A percentile compares a stretch with the other conserved stretches of the same genome.
Conservation (phyloP, 2,797 vertebrate species). For the Acrossocheilus wenchowensis region DNA sequence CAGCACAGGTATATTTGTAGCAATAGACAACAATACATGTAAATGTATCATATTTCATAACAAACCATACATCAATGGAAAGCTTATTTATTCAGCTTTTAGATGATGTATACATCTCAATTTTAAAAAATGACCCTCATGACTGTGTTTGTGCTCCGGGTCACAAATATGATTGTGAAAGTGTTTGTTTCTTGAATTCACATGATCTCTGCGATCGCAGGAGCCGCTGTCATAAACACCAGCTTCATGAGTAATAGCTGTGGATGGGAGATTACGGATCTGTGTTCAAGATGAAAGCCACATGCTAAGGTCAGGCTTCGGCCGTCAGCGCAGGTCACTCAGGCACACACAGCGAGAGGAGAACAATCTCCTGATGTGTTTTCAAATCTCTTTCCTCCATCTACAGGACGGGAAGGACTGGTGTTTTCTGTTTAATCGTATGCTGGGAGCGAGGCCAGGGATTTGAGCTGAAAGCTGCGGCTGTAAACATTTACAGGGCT, state of each 20-base stretch:
- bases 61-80: too few relatives aligned
- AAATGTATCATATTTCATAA: too few relatives aligned
- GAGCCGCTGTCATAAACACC: not conserved
- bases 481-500: not conserved
- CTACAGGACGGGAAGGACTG: not conserved
- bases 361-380: constrained; percentile 5
- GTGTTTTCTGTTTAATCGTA: constrained; percentile 6
- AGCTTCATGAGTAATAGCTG: not conserved
- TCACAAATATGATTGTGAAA: not conserved
- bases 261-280: not conserved
- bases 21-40: too few relatives aligned
- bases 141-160: too few relatives aligned
- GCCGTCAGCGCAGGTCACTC: constrained; percentile 8
- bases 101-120: too few relatives aligned
- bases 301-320: constrained; percentile 20
- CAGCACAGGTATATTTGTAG: too few relatives aligned
- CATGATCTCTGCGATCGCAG: not conserved
- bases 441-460: constrained; percentile 1
- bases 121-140: too few relatives aligned
- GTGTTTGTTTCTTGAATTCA: not conserved
- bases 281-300: not conserved
- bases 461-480: not conserved
- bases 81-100: too few relatives aligned
- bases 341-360: not conserved
- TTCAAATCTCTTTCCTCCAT: not conserved